These are phyloP conservation scores for Drosophila pectinifera DNA, from an alignment of 1,140 invertebrate genomes.

Conservation along the genomic window DNA sequence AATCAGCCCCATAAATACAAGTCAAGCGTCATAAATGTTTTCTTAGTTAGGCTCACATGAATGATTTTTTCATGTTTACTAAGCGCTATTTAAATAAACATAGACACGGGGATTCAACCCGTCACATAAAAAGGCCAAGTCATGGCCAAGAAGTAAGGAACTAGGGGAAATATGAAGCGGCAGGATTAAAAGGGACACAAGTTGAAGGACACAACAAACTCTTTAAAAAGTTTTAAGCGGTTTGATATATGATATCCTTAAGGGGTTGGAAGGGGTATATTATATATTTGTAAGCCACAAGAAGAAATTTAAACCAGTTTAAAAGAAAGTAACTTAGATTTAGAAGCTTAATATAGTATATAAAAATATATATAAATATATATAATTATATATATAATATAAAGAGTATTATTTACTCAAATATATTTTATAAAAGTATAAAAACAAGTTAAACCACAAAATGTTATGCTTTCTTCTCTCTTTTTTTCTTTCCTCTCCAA, in stretches of 20 bases:
- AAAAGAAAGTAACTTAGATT: not conserved
- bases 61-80: slow-evolving; percentile 13
- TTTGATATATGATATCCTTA: slow-evolving; percentile 27
- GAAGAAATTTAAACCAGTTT: not conserved
- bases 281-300: not conserved
- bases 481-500: no score
- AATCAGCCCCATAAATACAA: slow-evolving; percentile 69
- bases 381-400: no score
- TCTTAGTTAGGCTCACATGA: slow-evolving; percentile 45
- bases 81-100: slow-evolving; percentile 32
- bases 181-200: not conserved
- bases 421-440: no score
- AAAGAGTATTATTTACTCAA: no score
- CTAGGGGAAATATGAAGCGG: not conserved
- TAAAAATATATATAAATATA: no score
- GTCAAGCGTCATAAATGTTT: slow-evolving; percentile 71
- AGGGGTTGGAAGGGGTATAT: not conserved
- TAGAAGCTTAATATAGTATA: no score
- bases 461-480: not conserved
- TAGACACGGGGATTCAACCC: not conserved
- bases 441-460: not conserved
- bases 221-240: slow-evolving; percentile 25
- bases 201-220: slow-evolving; percentile 11
- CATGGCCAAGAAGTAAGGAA: slow-evolving; percentile 11
- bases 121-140: not conserved